Evolutionary conservation across 2,888 invertebrate species (phyloP).

Genomic region (Lithophane socia): DNA sequence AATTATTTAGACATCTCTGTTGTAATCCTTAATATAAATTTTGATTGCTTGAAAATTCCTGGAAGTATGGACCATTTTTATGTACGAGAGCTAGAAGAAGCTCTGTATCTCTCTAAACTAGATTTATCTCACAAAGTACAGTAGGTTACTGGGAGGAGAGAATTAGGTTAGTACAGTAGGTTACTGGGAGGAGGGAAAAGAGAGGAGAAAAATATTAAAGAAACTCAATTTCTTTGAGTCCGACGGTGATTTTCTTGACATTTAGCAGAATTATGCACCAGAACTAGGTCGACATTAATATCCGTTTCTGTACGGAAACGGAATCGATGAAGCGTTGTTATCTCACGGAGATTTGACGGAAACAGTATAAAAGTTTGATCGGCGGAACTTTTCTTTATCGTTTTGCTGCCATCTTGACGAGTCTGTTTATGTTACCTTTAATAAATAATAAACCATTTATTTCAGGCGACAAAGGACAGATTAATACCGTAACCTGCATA

Average conservation of each 20-base stretch:
- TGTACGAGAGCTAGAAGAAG: background rate
- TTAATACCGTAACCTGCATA: too few relatives aligned
- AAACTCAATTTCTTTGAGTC: background rate
- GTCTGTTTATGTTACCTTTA: too few relatives aligned
- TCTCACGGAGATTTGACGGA: constrained; percentile 55
- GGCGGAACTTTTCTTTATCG: constrained; percentile 6
- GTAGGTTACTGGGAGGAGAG: background rate
- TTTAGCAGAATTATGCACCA: constrained; percentile 5
- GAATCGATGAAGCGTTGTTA: constrained; percentile 40
- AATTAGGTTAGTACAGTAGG: background rate
- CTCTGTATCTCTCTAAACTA: background rate
- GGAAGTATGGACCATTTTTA: background rate
- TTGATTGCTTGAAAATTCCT: background rate
- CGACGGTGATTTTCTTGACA: constrained; percentile 13
- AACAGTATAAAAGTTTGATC: constrained; percentile 22
- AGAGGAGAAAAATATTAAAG: background rate
- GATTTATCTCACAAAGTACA: background rate
- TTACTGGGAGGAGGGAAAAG: too few relatives aligned
- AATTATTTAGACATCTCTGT: background rate
- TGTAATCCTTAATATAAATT: background rate
- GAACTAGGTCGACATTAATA: constrained; percentile 47
- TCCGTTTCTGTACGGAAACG: constrained; percentile 52
- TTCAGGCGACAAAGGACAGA: too few relatives aligned
- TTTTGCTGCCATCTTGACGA: too few relatives aligned
- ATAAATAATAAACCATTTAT: too few relatives aligned